Conservation (phyloP, 2,797 vertebrate genomes). For the Microhierax caerulescens region DNA sequence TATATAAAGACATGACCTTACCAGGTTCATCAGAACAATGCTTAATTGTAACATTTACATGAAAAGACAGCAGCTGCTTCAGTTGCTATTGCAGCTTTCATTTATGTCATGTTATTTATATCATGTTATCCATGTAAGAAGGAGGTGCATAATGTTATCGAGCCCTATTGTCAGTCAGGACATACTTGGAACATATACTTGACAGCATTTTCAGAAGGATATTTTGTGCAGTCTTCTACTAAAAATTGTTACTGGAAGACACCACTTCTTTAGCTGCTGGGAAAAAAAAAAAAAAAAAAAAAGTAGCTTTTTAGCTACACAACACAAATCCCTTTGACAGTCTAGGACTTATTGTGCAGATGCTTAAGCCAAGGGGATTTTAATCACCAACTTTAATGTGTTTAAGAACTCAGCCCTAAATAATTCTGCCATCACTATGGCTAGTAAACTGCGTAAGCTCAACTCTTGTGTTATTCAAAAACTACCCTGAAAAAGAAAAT, state of each 20-base stretch:
- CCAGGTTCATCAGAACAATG: background rate
- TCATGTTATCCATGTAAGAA: slow-evolving; percentile 38
- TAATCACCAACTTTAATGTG: slow-evolving; percentile 12
- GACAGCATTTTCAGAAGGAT: slow-evolving; percentile 22
- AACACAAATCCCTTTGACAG: slow-evolving; percentile 10
- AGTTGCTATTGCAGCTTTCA: slow-evolving; percentile 30
- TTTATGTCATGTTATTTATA: slow-evolving; percentile 29
- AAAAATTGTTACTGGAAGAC: slow-evolving; percentile 14
- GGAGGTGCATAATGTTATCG: background rate
- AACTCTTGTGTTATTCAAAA: background rate
- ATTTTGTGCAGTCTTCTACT: background rate
- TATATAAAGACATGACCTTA: background rate
- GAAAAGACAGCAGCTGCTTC: slow-evolving; percentile 37
- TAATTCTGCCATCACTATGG: background rate
- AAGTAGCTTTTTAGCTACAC: slow-evolving; percentile 10
- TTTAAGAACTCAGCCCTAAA: background rate
- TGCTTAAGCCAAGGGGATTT: slow-evolving; percentile 17
- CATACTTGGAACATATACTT: background rate
- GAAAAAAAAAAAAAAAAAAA: background rate
- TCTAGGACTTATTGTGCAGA: background rate
- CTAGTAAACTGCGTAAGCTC: background rate
- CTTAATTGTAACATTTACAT: background rate
- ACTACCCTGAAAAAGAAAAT: background rate
- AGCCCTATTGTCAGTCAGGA: slow-evolving; percentile 25
- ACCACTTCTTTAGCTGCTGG: background rate